A percentile compares a stretch with the other conserved stretches of the same genome.
These are phyloP conservation scores for Callaeas wilsoni DNA, from an alignment of 2,113 vertebrate genomes.

Conservation along the genomic window DNA sequence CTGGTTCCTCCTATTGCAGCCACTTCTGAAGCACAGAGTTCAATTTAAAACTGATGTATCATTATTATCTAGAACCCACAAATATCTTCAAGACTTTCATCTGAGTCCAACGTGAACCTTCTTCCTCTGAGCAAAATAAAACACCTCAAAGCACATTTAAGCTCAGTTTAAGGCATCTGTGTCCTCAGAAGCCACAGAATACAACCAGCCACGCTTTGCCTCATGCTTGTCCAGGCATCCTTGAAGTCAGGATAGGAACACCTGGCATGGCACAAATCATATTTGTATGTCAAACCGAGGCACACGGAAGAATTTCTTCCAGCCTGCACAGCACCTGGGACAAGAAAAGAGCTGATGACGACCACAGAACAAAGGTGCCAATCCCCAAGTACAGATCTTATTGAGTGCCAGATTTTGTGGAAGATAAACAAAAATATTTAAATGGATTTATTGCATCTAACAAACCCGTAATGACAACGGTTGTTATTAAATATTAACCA, in stretches of 20 bases:
- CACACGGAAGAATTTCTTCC: background rate
- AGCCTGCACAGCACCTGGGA: background rate
- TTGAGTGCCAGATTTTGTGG: background rate
- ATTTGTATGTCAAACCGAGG: background rate
- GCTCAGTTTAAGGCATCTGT: background rate
- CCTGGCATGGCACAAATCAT: background rate
- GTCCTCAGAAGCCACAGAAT: background rate
- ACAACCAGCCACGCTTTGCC: background rate
- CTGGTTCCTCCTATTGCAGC: background rate
- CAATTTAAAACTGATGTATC: slow-evolving; percentile 5
- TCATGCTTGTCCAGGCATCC: background rate
- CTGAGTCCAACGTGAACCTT: background rate
- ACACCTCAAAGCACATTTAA: background rate
- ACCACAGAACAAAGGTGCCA: background rate
- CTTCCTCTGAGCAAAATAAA: background rate
- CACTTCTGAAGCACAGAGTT: slow-evolving; percentile 7
- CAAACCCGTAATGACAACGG: background rate
- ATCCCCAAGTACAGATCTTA: background rate
- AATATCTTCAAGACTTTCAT: background rate
- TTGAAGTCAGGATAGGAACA: background rate
- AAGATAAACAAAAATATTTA: background rate
- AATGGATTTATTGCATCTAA: background rate
- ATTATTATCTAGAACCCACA: slow-evolving; percentile 13
- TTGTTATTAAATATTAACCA: background rate
- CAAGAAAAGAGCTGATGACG: background rate